Conservation (phyloP, 2,888 invertebrate genomes). For the Netelia melanura region DNA sequence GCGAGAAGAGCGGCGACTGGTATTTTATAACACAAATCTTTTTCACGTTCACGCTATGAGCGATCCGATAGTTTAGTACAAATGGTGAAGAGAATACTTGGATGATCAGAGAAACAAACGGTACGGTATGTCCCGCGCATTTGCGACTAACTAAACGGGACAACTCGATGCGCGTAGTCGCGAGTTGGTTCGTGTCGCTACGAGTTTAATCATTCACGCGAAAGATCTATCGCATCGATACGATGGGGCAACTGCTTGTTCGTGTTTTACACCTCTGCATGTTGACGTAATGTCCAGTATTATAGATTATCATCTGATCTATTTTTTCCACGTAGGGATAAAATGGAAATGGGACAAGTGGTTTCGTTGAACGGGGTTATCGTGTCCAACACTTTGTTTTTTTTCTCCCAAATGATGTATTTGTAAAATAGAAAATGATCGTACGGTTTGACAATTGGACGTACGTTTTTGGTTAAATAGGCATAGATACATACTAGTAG, state of each 20-base stretch:
- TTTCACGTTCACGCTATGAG: too few relatives aligned
- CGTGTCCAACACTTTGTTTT: conserved; percentile 4
- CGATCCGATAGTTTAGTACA: too few relatives aligned
- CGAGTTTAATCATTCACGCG: conserved; percentile 63
- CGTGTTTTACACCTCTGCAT: conserved; percentile 31
- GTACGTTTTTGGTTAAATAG: conserved; percentile 60
- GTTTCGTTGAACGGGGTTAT: background rate
- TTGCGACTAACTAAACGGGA: background rate
- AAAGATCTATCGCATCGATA: conserved; percentile 61
- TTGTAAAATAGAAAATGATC: conserved; percentile 46
- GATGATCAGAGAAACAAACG: conserved; percentile 17
- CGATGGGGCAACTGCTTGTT: conserved; percentile 13
- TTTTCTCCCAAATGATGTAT: conserved; percentile 45
- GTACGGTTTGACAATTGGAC: conserved; percentile 50
- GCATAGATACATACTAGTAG: conserved; percentile 43
- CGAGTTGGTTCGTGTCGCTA: conserved; percentile 38
- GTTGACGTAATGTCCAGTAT: conserved; percentile 12
- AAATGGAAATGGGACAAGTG: background rate
- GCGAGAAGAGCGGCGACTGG: too few relatives aligned
- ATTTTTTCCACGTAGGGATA: background rate
- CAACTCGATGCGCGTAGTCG: conserved; percentile 3
- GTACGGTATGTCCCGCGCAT: background rate
- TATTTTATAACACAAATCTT: too few relatives aligned
- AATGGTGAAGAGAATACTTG: background rate
- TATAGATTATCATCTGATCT: conserved; percentile 26